A percentile compares a stretch with the other conserved stretches of the same genome.
phyloP scores from a whole-genome alignment of 2,797 vertebrate species.

The Phataginus tetradactyla region DNA sequence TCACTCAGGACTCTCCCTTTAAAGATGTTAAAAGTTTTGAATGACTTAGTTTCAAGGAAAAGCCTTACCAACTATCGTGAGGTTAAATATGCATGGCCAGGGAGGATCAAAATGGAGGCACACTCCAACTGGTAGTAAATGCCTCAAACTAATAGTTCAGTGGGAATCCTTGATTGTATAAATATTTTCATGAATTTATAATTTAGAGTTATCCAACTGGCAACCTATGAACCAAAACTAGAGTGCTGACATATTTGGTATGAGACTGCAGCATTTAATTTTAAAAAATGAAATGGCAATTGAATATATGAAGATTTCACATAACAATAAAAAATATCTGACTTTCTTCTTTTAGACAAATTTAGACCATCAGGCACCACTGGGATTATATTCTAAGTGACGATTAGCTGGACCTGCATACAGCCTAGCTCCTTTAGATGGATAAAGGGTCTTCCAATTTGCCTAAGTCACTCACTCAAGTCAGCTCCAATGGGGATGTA shows the following conservation, averaged over 20 bases:
- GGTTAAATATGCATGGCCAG: rapidly evolving
- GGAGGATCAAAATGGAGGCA: background rate
- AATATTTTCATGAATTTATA: background rate
- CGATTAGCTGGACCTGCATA: background rate
- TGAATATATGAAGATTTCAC: background rate
- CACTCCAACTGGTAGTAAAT: background rate
- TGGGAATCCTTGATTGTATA: background rate
- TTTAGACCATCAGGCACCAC: background rate
- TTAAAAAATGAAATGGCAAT: background rate
- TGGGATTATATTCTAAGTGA: background rate
- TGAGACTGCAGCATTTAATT: background rate
- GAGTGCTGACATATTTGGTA: background rate
- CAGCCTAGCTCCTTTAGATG: background rate
- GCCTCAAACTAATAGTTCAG: background rate
- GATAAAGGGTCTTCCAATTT: background rate
- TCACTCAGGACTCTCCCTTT: background rate
- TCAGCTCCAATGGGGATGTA: background rate
- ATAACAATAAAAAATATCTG: background rate
- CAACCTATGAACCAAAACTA: background rate
- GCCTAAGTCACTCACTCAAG: background rate
- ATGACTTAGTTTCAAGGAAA: background rate
- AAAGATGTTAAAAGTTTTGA: background rate
- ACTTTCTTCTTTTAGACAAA: background rate
- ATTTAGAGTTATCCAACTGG: background rate
- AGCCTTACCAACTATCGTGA: background rate